Evolutionary conservation across 2,888 invertebrate species (phyloP), one percentile per base, ranked within the genome.

Genomic region (Herminia tarsipennalis): DNA sequence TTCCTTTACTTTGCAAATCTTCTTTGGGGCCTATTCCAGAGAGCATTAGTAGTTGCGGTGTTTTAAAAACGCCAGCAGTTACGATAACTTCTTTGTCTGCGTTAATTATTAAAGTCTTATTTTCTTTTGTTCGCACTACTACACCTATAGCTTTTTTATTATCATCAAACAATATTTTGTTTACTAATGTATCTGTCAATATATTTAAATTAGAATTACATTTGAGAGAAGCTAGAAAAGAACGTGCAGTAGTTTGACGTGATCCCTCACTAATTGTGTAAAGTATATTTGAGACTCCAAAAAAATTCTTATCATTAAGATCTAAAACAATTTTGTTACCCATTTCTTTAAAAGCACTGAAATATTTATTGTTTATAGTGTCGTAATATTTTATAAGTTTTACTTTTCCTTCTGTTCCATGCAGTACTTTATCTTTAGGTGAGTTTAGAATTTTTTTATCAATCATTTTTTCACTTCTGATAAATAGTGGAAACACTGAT

Each of bases 161-260:
- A 0, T 75, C 68, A 64, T 93, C 86, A 32, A 93, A 87, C n/a
- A 92, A 52, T 5, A 94, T 70, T 58, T 85, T 81, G 0, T 79
- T 88, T 0, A 84, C 93, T 10, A 84, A 69, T 1, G 92, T 85
- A 48, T 92, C 69, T 25, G 92, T 92, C 8, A 84, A 56, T 0
- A 88, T 62, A 18, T 77, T 56, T 5, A 88, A 64, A 36, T 85
- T 86, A 1, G 55, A 22, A 16, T 80, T 66, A 0, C 74, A 49
- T 30, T 47, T 66, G 1, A 39, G 41, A 1, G 66, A 70, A 1
- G 79, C 61, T 0, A 93, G 65, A 54, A 86, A 94, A 33, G 88
- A 85, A 28, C 84, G 83, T 0, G 92, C 88, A 0, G 92, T 85
- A 51, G 88, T 92, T 56, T 88, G 88, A 9, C 92, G 72, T 12